Percentiles rank a stretch among this genome's conserved stretches.
These are phyloP conservation scores for Sisyra terminalis DNA, from an alignment of 2,888 invertebrate species.

Conservation along the genomic window DNA sequence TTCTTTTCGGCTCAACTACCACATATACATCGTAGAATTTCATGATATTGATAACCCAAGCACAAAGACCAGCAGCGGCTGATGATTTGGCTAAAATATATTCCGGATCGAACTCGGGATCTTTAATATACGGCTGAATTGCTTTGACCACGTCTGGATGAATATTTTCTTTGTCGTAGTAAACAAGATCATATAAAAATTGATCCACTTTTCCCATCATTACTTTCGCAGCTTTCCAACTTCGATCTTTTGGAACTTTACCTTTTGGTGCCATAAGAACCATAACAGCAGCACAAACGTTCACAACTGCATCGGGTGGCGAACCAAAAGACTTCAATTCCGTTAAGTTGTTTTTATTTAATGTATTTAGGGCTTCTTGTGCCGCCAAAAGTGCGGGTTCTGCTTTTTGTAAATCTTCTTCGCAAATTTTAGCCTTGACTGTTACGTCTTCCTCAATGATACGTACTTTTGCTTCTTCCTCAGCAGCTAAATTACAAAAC, in stretches of 20 bases:
- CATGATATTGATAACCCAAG: conserved; percentile 89
- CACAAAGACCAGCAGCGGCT: conserved; percentile 84
- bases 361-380: conserved; percentile 75
- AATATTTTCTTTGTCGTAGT: conserved; percentile 89
- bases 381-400: conserved; percentile 84
- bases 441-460: conserved; percentile 78
- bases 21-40: conserved; percentile 81
- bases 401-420: conserved; percentile 76
- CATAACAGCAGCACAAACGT: conserved; percentile 73
- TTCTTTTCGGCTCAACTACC: conserved; percentile 81
- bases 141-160: conserved; percentile 77
- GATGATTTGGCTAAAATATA: conserved; percentile 71
- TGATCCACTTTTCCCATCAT: conserved; percentile 85
- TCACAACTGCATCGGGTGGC: conserved; percentile 77
- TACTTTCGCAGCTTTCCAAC: conserved; percentile 79
- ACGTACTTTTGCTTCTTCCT: conserved; percentile 81
- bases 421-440: conserved; percentile 70
- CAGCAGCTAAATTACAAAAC: conserved; percentile 34
- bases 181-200: conserved; percentile 65
- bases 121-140: conserved; percentile 39
- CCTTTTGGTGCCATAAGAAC: conserved; percentile 70
- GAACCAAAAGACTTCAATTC: conserved; percentile 89
- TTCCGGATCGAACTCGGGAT: conserved; percentile 70
- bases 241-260: conserved; percentile 78
- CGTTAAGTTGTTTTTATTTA: conserved; percentile 86